Evolutionary conservation across 2,113 vertebrate species (phyloP).

Genomic region (Megaceryle torquata): DNA sequence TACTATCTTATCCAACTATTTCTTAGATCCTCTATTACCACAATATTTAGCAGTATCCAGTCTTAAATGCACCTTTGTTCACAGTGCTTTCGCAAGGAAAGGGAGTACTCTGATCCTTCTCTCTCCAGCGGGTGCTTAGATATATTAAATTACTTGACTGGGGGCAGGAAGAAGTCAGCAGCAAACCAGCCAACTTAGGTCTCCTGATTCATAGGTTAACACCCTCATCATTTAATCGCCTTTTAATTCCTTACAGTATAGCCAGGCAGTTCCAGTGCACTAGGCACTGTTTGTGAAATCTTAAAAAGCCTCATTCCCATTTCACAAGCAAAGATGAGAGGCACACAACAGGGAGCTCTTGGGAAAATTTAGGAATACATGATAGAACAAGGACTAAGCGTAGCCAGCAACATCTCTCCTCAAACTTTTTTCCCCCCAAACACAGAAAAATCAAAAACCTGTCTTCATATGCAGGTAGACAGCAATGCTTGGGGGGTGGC

Average conservation of each 20-base stretch:
- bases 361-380: not conserved
- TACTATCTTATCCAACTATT: not conserved
- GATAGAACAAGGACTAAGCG: not conserved
- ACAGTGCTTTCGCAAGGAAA: not conserved
- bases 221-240: not conserved
- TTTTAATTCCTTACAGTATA: not conserved
- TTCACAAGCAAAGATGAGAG: not conserved
- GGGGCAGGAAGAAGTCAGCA: not conserved
- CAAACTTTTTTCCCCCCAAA: not conserved
- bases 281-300: not conserved
- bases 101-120: not conserved
- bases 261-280: not conserved
- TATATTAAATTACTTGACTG: not conserved
- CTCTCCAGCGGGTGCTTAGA: not conserved
- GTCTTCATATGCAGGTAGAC: not conserved
- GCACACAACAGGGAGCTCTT: rapidly evolving
- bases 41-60: not conserved
- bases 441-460: not conserved
- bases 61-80: not conserved
- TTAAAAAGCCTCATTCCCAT: not conserved
- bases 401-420: not conserved
- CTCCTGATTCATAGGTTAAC: not conserved
- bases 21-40: not conserved
- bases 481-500: not conserved
- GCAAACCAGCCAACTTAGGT: not conserved